Evolutionary conservation across 2,888 invertebrate species (phyloP), one percentile per base, ranked within the genome.

Genomic region (Pycnomerus fuliginosus): DNA sequence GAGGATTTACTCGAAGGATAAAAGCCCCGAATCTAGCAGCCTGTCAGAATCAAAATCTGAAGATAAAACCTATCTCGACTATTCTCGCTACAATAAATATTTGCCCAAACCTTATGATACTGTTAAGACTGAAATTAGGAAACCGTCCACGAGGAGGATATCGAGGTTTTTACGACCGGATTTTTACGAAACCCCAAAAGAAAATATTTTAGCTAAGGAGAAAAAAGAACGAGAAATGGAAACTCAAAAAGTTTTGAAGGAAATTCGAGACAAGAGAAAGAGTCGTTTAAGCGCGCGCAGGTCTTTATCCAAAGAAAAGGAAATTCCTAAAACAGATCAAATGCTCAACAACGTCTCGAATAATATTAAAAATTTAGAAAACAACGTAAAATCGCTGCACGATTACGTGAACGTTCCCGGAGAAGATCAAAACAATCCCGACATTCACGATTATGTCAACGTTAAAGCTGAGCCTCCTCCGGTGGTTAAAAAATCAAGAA

Each of bases 91-190:
- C 8, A 47, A 34, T 54, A 64, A 60, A 52, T 63, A 63, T 46
- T 56, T 57, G 15, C 56, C 61, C 14, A 59, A 48, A 37, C 16
- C 13, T 31, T 13, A 23, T 39, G 31, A 8, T 8, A 25, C 11
- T 7, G 25, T 64, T 60, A 64, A 64, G 61, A 60, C 65, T 51
- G 65, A 63, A 55, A 31, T 50, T 12, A 62, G 58, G 42, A 61
- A 60, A 51, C 58, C 61, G 13, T 23, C 32, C 13, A 16, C 34
- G 4, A 80, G 83, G 33, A 78, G 84, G 49, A 79, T 85, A 43
- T 86, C 85, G 4, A 74, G 90, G 42, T 89, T 88, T 69, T 71
- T 90, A 43, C 77, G 89, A 16, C 85, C 88, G 1, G 89, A 90
- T 68, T 88, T 88, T 65, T 87, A 83, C 63, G 87, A 88, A 51